Conservation (phyloP, 1,140 invertebrate genomes). For the Zaprionus lachaisei region DNA sequence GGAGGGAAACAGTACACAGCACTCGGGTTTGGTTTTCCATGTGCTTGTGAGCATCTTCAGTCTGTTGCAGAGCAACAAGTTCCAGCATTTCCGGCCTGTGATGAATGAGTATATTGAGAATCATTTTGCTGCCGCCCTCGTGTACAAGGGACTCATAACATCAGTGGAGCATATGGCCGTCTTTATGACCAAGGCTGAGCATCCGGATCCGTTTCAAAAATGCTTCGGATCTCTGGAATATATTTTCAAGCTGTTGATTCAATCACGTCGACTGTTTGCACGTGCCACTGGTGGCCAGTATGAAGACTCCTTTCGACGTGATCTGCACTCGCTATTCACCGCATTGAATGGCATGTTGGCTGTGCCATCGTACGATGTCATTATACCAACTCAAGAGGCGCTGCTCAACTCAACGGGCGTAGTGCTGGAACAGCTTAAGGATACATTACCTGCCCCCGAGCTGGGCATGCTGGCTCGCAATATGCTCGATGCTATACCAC, state of each 20-base stretch:
- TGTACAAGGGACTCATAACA: conserved; percentile 95
- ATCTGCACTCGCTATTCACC: conserved; percentile 90
- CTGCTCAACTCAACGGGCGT: conserved; percentile 81
- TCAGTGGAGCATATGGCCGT: conserved; percentile 96
- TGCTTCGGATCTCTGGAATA: conserved; percentile 96
- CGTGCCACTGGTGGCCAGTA: conserved; percentile 94
- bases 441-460: conserved; percentile 88
- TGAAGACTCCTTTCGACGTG: conserved; percentile 93
- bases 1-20: conserved; percentile 92
- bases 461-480: conserved; percentile 89
- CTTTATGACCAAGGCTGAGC: conserved; percentile 92
- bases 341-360: conserved; percentile 91
- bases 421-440: conserved; percentile 87
- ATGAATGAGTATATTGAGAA: conserved; percentile 97
- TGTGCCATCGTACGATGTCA: conserved; percentile 88
- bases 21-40: conserved; percentile 88
- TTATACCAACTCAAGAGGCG: conserved; percentile 91
- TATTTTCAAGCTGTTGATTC: conserved; percentile 97
- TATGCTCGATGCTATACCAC: conserved; percentile 89
- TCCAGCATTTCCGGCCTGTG: conserved; percentile 97
- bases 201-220: conserved; percentile 94
- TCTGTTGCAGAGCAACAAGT: conserved; percentile 95
- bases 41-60: conserved; percentile 96
- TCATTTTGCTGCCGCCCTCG: conserved; percentile 97
- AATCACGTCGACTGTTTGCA: conserved; percentile 94